Base-by-base conservation (phyloP, 1,140 invertebrate genomes). In the Caerostris darwini region DNA sequence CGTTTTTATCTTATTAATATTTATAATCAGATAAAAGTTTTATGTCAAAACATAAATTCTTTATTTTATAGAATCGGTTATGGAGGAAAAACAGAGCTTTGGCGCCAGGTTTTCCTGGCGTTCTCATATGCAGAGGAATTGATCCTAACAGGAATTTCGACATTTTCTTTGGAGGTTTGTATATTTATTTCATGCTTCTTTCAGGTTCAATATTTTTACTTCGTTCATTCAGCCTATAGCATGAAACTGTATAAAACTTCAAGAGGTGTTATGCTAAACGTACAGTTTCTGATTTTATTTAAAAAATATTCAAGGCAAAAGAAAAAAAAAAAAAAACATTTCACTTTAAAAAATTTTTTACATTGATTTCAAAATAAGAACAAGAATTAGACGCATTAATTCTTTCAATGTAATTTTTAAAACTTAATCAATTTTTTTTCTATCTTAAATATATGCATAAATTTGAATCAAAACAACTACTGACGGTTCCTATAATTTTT, bases 101-200 rank as follows among this genome's bases (percentile, higher is more conserved):
- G 34, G 53, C 69, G 0, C 56, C 86, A 0, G 88, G 82, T 64
- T 90, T 94, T 8, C 92, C 92, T 3, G 85, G 92, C 7, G 86
- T 94, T 0, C 61, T 94, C 8, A 89, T 89, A 8, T 95, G 95
- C 69, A 89, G 93, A 81, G 95, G 95, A 56, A 92, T 64, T 3
- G 95, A 95, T 56, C 94, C 95, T 2, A 95, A 95, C 56, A 85
- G 95, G 54, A 95, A 95, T 64, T 95, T 95, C 14, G 93, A 95
- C n/a, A 83, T 90, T 34, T 90, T 69, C 53, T 95, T 95, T 89
- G 95, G 95, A 53, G 95, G 95, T 64, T 94, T 50, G 94, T 19
- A 57, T 50, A 81, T 7, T 67, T 5, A 64, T 8, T 64, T 64
- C 8, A 64, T 17, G 17, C 8, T 56, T 50, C 10, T 0, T 54